phyloP scores from a whole-genome alignment of 1,140 invertebrate species.

The Saccostrea cuccullata region DNA sequence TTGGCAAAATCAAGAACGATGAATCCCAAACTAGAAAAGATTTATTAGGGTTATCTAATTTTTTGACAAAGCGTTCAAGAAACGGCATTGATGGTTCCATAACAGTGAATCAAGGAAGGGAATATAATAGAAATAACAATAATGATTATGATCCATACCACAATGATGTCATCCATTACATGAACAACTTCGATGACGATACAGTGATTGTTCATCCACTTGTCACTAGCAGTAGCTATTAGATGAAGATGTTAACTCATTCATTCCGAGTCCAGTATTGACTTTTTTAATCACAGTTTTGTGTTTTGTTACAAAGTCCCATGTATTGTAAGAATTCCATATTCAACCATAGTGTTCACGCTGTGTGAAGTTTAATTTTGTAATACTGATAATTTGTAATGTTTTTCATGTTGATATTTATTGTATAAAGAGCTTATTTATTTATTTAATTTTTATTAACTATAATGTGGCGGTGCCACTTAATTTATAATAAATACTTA shows the following conservation, averaged over 20 bases:
- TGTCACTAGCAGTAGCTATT: constrained; percentile 14
- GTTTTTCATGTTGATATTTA: background rate
- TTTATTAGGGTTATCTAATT: background rate
- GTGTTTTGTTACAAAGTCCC: constrained; percentile 16
- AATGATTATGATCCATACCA: background rate
- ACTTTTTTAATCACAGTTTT: background rate
- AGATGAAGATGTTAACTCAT: background rate
- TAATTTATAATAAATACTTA: too few relatives aligned
- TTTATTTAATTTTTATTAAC: background rate
- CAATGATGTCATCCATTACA: background rate
- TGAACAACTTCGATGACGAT: background rate
- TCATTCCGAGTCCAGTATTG: background rate
- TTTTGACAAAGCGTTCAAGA: background rate
- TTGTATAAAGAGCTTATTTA: constrained; percentile 16
- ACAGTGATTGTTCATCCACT: background rate
- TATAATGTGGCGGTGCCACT: too few relatives aligned
- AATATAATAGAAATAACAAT: background rate
- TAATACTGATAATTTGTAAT: background rate
- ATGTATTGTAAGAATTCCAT: constrained; percentile 25
- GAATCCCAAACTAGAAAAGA: background rate
- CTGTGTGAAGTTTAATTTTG: background rate
- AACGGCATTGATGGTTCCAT: background rate
- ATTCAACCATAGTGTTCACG: background rate
- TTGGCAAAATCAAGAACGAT: background rate
- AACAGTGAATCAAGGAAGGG: background rate